Conservation (phyloP, 1,140 invertebrate species). For the Procambarus virginalis region DNA sequence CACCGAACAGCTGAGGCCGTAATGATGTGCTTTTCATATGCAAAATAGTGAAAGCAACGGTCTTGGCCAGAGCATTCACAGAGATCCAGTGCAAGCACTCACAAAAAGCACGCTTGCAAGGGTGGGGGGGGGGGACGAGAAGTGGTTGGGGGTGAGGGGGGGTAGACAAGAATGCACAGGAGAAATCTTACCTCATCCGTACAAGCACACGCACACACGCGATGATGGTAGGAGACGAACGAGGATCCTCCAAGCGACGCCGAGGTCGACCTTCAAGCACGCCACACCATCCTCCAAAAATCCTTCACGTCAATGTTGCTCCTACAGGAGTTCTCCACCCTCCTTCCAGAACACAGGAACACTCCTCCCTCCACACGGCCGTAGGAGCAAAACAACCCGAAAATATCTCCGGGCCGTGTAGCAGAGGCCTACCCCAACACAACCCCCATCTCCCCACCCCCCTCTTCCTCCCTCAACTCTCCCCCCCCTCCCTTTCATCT, state of each 20-base stretch:
- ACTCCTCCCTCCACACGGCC: slow-evolving; percentile 34
- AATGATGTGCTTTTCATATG: slow-evolving; percentile 57
- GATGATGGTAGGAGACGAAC: slow-evolving; percentile 10
- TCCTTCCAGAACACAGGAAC: not conserved
- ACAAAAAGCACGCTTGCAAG: slow-evolving; percentile 35
- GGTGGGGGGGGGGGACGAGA: not conserved
- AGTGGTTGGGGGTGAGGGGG: no score
- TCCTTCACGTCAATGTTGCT: not conserved
- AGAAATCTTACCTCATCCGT: slow-evolving; percentile 26
- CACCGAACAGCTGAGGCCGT: slow-evolving; percentile 46
- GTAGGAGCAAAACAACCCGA: slow-evolving; percentile 19
- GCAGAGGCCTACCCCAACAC: not conserved
- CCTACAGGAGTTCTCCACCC: not conserved
- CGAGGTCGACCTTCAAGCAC: not conserved
- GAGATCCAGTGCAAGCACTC: slow-evolving; percentile 12
- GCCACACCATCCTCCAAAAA: no score
- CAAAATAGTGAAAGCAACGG: slow-evolving; percentile 56
- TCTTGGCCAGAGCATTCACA: slow-evolving; percentile 21
- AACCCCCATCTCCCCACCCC: not conserved
- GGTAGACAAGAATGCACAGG: slow-evolving; percentile 7
- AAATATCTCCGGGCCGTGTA: slow-evolving; percentile 17
- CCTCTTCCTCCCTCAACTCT: no score
- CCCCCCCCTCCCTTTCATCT: not conserved
- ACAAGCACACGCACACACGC: slow-evolving; percentile 10
- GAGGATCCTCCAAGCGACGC: not conserved